Evolutionary conservation across 2,888 invertebrate species (phyloP), one percentile per base, ranked within the genome.

Genomic region (Rugalucina vietnamica): DNA sequence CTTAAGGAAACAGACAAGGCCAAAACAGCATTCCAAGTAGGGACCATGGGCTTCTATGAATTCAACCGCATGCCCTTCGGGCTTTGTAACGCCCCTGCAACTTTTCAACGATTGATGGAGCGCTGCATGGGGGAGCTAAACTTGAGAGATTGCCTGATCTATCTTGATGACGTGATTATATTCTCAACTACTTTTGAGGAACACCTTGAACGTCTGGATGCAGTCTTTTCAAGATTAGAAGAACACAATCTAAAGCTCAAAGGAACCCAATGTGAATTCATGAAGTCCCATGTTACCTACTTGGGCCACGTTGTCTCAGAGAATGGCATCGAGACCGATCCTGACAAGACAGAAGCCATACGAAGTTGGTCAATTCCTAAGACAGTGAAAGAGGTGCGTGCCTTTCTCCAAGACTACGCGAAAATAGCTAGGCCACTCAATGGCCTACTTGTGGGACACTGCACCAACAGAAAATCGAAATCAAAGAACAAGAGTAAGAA

Each of bases 161-260:
- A 84, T 39, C 10, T 87, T 1, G 87, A 88, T 65, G 88, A 88
- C 74, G 29, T 87, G n/a, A 87, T 83, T 14, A 75, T 87, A 10
- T 82, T 75, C 36, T 82, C 82, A 5, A 39, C 14, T 2, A 54
- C 75, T 10, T 79, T 77, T 39, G 78, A 82, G 32, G 79, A 87
- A 50, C 79, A 85, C 65, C 39, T 84, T 1, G 78, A 73, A 43
- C 72, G 81, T 3, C 60, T 87, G 50, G 49, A 65, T 27, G 12
- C n/a, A 36, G 86, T 88, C 14, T 79, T 87, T 49, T 21, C 37
- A 24, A 37, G 77, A 49, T 49, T 82, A 12, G 18, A 49, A 18
- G 18, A 78, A 43, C 39, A 57, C 37, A 65, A 80, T 14, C 43
- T 86, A 21, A 84, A 86, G 49, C 50, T 88, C 21, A 69, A 39